Evolutionary conservation across 1,140 invertebrate genomes (phyloP), one percentile per base, ranked within the genome.

Genomic region (Ceratina japonica): DNA sequence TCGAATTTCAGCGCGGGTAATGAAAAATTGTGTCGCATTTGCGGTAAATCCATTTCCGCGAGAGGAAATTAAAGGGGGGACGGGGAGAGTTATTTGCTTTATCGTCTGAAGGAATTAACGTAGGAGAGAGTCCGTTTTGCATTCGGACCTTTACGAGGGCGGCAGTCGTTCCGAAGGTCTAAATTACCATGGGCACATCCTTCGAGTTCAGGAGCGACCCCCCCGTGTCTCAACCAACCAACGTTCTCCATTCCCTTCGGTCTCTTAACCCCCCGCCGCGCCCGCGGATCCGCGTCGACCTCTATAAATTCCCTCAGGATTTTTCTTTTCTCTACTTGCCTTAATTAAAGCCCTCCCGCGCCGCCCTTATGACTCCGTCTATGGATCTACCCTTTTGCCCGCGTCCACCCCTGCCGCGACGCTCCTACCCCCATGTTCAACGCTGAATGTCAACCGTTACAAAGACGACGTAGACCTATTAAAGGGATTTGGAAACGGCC

Each of bases 271-370:
- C 83, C n/a, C 80, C 79, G 37, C 37, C 37, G 37, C 37, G 69
- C 68, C n/a, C 68, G 37, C 27, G 65, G 51, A 24, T 74, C 70
- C 61, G n/a, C n/a, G 75, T 73, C 79, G 86, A 91, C 90, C 90
- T 91, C 89, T 90, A 91, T 91, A 91, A 91, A 91, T 91, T 91
- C 90, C 89, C 90, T 86, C 77, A 90, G 87, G 90, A 91, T 91
- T 91, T 91, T 91, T 91, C 90, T 91, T 91, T 91, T 86, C 90
- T 91, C 87, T 88, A 90, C 90, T 91, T 91, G 90, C 90, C 89
- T 91, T 91, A 91, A 91, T 91, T 91, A 91, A 91, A 91, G 88
- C 87, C 88, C 86, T 88, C 88, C 86, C 87, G 88, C 85, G 80
- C 83, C 73, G 80, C 86, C 86, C 87, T 87, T 87, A 88, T 79